Conservation (phyloP, 2,888 invertebrate species). For the Melanophora roralis region DNA sequence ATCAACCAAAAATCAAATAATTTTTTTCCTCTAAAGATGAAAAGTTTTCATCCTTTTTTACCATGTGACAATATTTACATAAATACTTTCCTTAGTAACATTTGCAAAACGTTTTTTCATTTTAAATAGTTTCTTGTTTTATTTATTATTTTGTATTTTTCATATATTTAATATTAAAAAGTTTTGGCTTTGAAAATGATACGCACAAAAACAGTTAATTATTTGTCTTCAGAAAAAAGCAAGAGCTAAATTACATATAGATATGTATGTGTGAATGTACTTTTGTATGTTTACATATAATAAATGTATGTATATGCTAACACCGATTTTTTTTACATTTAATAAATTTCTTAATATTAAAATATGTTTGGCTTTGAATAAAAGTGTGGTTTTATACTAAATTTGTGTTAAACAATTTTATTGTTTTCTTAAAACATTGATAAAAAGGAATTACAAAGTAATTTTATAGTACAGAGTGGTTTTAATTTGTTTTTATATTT, state of each 20-base stretch:
- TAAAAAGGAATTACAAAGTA: slow-evolving; percentile 37
- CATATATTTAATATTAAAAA: neutral
- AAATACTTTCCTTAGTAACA: too few species aligned
- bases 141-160: neutral
- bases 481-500: neutral
- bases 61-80: too few species aligned
- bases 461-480: slow-evolving; percentile 12
- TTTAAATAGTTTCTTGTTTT: too few species aligned
- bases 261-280: neutral
- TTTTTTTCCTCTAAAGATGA: too few species aligned
- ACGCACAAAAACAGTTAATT: neutral
- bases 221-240: slow-evolving; percentile 13
- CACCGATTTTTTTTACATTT: too few species aligned
- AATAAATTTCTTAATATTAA: too few species aligned
- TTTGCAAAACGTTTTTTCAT: too few species aligned
- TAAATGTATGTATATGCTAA: too few species aligned
- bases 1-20: too few species aligned
- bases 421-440: slow-evolving; percentile 47
- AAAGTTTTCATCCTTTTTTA: too few species aligned
- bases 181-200: neutral
- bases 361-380: too few species aligned
- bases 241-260: slow-evolving; percentile 14
- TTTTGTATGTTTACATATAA: neutral
- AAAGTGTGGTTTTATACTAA: too few species aligned
- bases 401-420: slow-evolving; percentile 8